Conservation (phyloP, 2,113 vertebrate species). For the Hystrix cristata region DNA sequence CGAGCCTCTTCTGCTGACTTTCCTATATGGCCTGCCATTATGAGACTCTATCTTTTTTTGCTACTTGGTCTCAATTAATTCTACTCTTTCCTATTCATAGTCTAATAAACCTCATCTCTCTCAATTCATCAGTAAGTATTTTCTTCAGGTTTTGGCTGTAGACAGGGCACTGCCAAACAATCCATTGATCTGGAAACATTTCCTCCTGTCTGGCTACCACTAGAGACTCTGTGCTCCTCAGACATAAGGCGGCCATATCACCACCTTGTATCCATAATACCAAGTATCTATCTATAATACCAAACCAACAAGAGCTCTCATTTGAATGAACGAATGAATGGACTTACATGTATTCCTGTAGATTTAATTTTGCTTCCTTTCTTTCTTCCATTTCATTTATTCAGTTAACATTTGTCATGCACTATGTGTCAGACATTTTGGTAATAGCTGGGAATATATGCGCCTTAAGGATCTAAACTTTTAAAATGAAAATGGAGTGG, state of each 20-base stretch:
- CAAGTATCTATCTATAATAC: background rate
- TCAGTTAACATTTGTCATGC: background rate
- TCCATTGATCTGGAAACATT: background rate
- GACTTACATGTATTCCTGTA: background rate
- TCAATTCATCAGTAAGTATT: background rate
- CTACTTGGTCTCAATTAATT: background rate
- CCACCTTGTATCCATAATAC: background rate
- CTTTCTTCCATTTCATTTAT: background rate
- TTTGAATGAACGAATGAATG: background rate
- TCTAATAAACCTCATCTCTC: background rate
- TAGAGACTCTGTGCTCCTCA: background rate
- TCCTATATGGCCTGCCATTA: background rate
- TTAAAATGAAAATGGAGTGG: background rate
- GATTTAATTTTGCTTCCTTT: slow-evolving; percentile 1
- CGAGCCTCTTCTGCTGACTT: background rate
- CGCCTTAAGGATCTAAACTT: background rate
- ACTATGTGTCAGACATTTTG: background rate
- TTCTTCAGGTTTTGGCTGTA: background rate
- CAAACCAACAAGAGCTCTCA: background rate
- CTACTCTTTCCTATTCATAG: background rate
- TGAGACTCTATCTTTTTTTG: background rate
- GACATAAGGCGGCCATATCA: background rate
- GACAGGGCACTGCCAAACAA: background rate
- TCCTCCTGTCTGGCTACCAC: background rate
- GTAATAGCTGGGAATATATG: background rate